A percentile compares a stretch with the other conserved stretches of the same genome.
Evolutionary conservation across 2,888 invertebrate genomes (phyloP).

Genomic region (Trypoxylon attenuatum): DNA sequence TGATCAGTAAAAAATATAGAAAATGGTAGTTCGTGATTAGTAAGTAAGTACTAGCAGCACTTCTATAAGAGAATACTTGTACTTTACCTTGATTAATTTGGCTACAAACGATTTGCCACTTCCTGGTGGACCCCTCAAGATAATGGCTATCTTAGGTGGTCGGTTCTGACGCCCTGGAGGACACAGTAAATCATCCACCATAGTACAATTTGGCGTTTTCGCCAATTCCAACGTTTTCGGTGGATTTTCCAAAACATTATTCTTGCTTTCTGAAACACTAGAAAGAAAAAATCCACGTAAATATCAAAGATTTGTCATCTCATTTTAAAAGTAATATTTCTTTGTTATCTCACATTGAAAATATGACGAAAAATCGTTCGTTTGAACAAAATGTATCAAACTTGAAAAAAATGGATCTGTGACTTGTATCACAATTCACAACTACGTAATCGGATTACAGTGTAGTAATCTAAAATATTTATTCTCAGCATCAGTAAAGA

Average conservation of each 20-base stretch:
- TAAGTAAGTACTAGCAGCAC: too few relatives aligned
- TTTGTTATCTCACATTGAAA: too few relatives aligned
- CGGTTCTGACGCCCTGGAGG: conserved; percentile 87
- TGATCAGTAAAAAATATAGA: conserved; percentile 29
- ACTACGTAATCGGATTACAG: too few relatives aligned
- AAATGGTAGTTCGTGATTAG: too few relatives aligned
- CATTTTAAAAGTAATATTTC: too few relatives aligned
- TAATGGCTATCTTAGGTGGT: conserved; percentile 88
- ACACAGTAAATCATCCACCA: conserved; percentile 89
- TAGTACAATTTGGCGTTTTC: conserved; percentile 75
- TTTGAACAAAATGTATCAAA: too few relatives aligned
- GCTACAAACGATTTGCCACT: conserved; percentile 95
- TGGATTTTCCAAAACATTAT: conserved; percentile 52
- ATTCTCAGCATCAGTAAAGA: too few relatives aligned
- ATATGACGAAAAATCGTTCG: too few relatives aligned
- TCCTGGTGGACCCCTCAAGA: conserved; percentile 94
- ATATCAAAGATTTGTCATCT: conserved; percentile 7
- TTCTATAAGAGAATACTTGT: too few relatives aligned
- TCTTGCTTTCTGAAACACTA: conserved; percentile 54
- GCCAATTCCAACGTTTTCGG: conserved; percentile 67
- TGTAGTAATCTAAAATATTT: too few relatives aligned
- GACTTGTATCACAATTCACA: too few relatives aligned
- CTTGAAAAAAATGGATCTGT: too few relatives aligned
- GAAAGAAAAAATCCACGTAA: conserved; percentile 37
- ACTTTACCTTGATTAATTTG: conserved; percentile 86